Conservation (phyloP, 2,113 vertebrate species). For the Psilopogon haemacephalus region DNA sequence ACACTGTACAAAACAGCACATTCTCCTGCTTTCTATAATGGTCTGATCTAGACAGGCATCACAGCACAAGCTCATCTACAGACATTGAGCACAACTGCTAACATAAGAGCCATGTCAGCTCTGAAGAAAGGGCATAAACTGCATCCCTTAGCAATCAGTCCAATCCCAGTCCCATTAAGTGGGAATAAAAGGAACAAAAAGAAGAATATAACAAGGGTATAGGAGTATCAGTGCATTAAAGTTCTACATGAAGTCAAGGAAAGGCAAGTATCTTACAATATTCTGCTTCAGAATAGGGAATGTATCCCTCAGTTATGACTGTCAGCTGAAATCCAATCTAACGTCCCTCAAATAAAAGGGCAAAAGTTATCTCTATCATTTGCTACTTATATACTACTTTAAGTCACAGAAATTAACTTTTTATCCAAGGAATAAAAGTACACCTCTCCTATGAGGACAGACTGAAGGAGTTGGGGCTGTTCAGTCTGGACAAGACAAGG, state of each 20-base stretch:
- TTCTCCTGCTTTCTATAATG: neutral
- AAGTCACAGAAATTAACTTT: neutral
- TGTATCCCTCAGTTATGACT: neutral
- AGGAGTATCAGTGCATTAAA: neutral
- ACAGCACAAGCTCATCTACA: neutral
- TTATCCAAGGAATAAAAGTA: neutral
- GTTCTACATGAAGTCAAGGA: neutral
- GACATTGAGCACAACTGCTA: neutral
- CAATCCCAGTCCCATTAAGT: neutral
- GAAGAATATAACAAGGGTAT: neutral
- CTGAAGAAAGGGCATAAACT: neutral
- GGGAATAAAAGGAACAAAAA: neutral
- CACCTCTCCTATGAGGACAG: too few species aligned
- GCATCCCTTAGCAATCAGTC: neutral
- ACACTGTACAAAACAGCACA: neutral
- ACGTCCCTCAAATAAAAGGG: neutral
- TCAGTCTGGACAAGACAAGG: too few species aligned
- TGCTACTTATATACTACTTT: neutral
- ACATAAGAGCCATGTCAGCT: neutral
- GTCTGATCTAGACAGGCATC: neutral
- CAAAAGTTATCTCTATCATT: neutral
- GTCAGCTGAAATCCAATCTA: neutral
- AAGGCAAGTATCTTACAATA: neutral
- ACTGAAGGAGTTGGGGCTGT: too few species aligned
- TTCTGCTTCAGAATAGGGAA: neutral